Conservation (phyloP, 2,888 invertebrate genomes). For the Augochlorella aurata region DNA sequence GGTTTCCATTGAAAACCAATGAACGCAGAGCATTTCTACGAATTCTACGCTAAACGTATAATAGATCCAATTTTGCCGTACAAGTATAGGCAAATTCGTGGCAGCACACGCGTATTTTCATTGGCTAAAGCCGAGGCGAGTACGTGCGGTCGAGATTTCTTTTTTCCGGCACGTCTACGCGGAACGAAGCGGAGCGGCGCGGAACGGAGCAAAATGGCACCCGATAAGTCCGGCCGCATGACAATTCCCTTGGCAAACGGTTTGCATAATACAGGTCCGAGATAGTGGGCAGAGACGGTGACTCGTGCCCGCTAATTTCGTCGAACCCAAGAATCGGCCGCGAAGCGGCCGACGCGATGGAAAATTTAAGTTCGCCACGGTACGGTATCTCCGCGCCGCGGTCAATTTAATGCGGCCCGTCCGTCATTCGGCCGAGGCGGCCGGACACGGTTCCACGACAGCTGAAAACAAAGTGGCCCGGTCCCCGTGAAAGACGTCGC, state of each 20-base stretch:
- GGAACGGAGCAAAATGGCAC: slow-evolving; percentile 1
- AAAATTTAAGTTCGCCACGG: slow-evolving; percentile 71
- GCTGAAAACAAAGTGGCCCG: slow-evolving; percentile 42
- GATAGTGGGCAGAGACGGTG: slow-evolving; percentile 42
- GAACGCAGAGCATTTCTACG: neutral
- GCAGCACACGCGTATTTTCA: slow-evolving; percentile 10
- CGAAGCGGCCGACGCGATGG: slow-evolving; percentile 68
- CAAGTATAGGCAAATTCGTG: neutral
- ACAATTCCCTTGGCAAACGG: slow-evolving; percentile 48
- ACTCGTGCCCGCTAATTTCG: slow-evolving; percentile 65
- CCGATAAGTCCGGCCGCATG: slow-evolving; percentile 34
- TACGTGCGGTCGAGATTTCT: neutral
- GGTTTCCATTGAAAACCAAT: slow-evolving; percentile 9
- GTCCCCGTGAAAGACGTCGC: slow-evolving; percentile 28
- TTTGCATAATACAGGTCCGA: slow-evolving; percentile 54
- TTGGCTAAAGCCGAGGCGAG: neutral
- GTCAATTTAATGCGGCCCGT: slow-evolving; percentile 70
- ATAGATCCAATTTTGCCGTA: neutral
- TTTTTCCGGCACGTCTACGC: neutral
- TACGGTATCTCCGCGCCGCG: slow-evolving; percentile 54
- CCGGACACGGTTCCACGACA: slow-evolving; percentile 52
- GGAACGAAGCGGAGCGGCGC: neutral
- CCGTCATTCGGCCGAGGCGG: slow-evolving; percentile 28
- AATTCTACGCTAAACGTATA: neutral
- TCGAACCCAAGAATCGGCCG: slow-evolving; percentile 60